phyloP scores from a whole-genome alignment of 37 sponge, comb jelly and placozoan genomes.

The Beroe forskalii region DNA sequence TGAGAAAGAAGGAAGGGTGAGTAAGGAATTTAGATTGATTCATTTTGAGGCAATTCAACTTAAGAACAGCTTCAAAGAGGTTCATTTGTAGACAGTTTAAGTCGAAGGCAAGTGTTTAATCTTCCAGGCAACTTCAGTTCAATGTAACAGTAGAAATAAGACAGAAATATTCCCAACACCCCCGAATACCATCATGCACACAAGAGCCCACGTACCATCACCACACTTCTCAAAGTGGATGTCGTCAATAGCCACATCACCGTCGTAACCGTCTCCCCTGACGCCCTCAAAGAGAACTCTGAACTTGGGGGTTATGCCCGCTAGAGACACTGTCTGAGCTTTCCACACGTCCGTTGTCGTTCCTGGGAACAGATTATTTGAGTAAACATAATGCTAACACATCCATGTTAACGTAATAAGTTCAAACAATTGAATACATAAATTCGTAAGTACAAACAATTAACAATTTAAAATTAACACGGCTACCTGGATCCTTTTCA shows the following conservation, averaged over 20 bases:
- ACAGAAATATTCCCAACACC: no score
- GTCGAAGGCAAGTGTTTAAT: no score
- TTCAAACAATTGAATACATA: no score
- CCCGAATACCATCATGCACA: no score
- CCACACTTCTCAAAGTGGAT: conserved; percentile 63
- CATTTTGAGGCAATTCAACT: background rate
- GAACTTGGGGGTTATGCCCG: conserved; percentile 27
- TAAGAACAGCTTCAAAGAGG: background rate
- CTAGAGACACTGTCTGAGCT: conserved; percentile 60
- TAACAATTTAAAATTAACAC: no score
- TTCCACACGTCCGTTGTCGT: conserved; percentile 63
- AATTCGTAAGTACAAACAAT: no score
- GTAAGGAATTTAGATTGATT: background rate
- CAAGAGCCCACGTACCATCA: conserved; percentile 11
- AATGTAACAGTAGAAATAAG: no score
- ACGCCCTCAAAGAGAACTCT: conserved; percentile 67
- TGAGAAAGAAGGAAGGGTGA: background rate
- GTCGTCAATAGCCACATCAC: conserved; percentile 69
- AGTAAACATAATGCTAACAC: no score
- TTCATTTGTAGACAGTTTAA: no score
- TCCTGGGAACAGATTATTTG: background rate
- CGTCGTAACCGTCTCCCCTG: conserved; percentile 50
- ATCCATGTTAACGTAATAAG: no score
- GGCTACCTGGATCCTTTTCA: no score
- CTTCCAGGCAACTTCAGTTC: no score